Percentiles rank a stretch among this genome's conserved stretches.
These are phyloP conservation scores for Scaptomyza tumidula DNA, from an alignment of 2,888 invertebrate species.

Conservation along the genomic window DNA sequence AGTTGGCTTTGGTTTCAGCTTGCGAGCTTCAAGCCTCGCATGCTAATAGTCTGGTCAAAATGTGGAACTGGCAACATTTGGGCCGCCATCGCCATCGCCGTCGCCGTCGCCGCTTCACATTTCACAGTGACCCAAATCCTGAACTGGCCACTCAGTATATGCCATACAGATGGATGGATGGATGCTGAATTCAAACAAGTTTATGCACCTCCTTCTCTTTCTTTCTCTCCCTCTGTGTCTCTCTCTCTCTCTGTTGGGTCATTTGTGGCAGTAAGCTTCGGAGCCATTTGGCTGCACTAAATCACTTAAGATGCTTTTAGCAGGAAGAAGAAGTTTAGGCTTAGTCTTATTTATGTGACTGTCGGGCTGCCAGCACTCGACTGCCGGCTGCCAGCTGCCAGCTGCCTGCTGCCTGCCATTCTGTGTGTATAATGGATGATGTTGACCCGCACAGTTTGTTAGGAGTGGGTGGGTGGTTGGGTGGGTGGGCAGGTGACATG, in stretches of 20 bases:
- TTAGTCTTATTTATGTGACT: constrained; percentile 75
- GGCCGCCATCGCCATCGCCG: constrained; percentile 21
- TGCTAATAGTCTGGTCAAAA: constrained; percentile 67
- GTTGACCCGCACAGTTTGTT: constrained; percentile 67
- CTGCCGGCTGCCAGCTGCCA: constrained; percentile 9
- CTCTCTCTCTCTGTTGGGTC: constrained; percentile 27
- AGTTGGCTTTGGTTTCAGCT: constrained; percentile 31
- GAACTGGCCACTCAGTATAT: constrained; percentile 37
- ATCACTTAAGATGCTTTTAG: constrained; percentile 80
- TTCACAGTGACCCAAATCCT: constrained; percentile 76
- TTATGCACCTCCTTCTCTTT: neutral
- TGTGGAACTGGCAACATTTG: constrained; percentile 69
- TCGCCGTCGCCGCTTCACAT: constrained; percentile 58
- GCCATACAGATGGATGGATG: constrained; percentile 45
- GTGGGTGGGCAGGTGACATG: constrained; percentile 61
- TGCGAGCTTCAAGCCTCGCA: constrained; percentile 51
- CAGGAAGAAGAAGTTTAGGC: constrained; percentile 73
- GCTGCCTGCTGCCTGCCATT: constrained; percentile 7
- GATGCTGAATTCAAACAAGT: constrained; percentile 65
- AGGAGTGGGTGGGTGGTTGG: constrained; percentile 17
- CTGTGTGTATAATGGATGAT: constrained; percentile 67
- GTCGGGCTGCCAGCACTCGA: constrained; percentile 15
- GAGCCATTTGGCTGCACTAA: constrained; percentile 73
- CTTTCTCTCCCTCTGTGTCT: neutral
- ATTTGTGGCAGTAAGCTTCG: constrained; percentile 34